These are phyloP conservation scores for Oryzaephilus surinamensis DNA, from an alignment of 1,140 invertebrate genomes.

Conservation along the genomic window DNA sequence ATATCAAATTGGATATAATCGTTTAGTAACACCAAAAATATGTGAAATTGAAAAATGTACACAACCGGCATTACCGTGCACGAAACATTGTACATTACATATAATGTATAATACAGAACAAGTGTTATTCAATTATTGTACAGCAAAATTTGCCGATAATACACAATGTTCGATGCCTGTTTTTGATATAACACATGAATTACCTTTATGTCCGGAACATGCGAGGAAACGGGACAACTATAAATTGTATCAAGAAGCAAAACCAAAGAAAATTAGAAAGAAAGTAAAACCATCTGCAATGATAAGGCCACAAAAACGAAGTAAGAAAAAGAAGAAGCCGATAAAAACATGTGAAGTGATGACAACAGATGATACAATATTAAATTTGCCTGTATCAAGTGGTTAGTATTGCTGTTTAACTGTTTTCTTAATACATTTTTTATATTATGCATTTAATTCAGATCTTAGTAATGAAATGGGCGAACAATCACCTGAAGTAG, in stretches of 20 bases:
- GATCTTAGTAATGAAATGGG: slow-evolving; percentile 26
- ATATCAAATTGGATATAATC: slow-evolving; percentile 12
- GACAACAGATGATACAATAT: slow-evolving; percentile 21
- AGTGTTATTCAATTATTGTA: slow-evolving; percentile 79
- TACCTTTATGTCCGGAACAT: slow-evolving; percentile 75
- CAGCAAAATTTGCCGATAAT: slow-evolving; percentile 77
- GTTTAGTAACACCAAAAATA: slow-evolving; percentile 19
- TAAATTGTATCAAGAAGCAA: slow-evolving; percentile 56
- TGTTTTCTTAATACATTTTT: neutral
- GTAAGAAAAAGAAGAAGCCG: slow-evolving; percentile 36
- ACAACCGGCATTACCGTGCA: slow-evolving; percentile 63
- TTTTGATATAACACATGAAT: slow-evolving; percentile 71
- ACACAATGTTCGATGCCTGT: slow-evolving; percentile 81
- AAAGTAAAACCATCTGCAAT: slow-evolving; percentile 61
- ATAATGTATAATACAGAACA: slow-evolving; percentile 82
- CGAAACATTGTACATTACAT: slow-evolving; percentile 72
- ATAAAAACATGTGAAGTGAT: slow-evolving; percentile 16
- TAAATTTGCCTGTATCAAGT: slow-evolving; percentile 6
- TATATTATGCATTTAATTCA: slow-evolving; percentile 7
- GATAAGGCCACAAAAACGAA: slow-evolving; percentile 63
- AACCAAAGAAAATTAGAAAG: slow-evolving; percentile 71
- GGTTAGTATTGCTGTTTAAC: slow-evolving; percentile 8
- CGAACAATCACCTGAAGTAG: slow-evolving; percentile 21
- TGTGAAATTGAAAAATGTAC: slow-evolving; percentile 40
- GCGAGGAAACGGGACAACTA: slow-evolving; percentile 70